Conservation (phyloP, 2,797 vertebrate genomes). For the Mormyrops attenuatus region DNA sequence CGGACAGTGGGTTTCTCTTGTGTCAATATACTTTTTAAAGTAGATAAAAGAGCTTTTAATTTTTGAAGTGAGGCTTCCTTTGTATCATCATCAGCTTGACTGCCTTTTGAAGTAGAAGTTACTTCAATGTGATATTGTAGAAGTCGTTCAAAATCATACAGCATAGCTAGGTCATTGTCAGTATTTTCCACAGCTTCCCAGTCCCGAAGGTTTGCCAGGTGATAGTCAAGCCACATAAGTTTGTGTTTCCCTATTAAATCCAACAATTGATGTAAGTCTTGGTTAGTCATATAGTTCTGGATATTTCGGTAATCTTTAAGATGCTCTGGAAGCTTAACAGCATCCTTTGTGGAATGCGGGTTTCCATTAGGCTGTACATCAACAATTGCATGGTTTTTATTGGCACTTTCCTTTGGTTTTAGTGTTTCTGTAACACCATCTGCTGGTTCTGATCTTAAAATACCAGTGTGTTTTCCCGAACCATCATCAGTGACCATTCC, state of each 20-base stretch:
- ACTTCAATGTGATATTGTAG: slow-evolving; percentile 48
- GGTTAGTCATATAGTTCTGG: slow-evolving; percentile 37
- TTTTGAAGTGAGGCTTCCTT: slow-evolving; percentile 54
- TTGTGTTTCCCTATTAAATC: slow-evolving; percentile 54
- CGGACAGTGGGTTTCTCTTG: slow-evolving; percentile 41
- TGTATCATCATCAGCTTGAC: slow-evolving; percentile 29
- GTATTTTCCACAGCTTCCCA: slow-evolving; percentile 28
- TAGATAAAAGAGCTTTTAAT: slow-evolving; percentile 55
- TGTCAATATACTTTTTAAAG: slow-evolving; percentile 50
- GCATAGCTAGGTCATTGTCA: slow-evolving; percentile 45
- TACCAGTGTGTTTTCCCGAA: slow-evolving; percentile 30
- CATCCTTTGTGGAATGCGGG: background rate
- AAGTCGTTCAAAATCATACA: slow-evolving; percentile 53
- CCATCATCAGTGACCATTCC: background rate
- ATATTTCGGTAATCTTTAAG: slow-evolving; percentile 47
- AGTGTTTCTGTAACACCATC: background rate
- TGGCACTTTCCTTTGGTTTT: slow-evolving; percentile 1
- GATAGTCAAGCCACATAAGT: slow-evolving; percentile 58
- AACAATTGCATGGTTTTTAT: background rate
- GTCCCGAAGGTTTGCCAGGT: slow-evolving; percentile 36
- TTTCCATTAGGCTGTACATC: slow-evolving; percentile 13
- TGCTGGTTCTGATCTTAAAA: slow-evolving; percentile 27
- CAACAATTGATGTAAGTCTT: slow-evolving; percentile 37
- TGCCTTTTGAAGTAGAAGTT: slow-evolving; percentile 28
- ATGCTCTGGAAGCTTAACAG: slow-evolving; percentile 23